Evolutionary conservation across 2,797 vertebrate genomes (phyloP).

Genomic region (Chaetophractus vellerosus): DNA sequence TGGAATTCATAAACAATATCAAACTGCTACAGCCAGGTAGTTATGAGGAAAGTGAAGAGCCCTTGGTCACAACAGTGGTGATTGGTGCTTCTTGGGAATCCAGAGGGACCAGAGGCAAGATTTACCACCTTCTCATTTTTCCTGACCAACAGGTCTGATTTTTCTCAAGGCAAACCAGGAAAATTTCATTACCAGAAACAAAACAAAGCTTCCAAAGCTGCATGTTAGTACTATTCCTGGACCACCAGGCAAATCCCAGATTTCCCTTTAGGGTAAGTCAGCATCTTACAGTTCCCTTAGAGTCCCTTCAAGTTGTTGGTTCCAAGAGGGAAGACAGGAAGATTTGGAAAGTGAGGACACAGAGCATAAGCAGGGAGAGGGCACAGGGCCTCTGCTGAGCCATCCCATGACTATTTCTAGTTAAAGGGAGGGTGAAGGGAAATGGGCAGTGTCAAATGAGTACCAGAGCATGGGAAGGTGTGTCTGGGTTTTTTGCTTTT

Average conservation of each 20-base stretch:
- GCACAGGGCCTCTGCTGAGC: accelerated
- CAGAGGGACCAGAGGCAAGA: not conserved
- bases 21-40: not conserved
- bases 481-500: not conserved
- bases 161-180: slow-evolving; percentile 35
- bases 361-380: not conserved
- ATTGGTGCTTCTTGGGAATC: not conserved
- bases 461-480: accelerated
- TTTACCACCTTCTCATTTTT: not conserved
- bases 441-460: accelerated
- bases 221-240: not conserved
- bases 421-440: not conserved
- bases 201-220: not conserved
- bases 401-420: not conserved
- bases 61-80: not conserved
- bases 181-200: not conserved
- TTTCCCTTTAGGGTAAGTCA: not conserved
- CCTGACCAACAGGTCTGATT: not conserved
- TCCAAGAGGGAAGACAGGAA: not conserved
- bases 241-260: not conserved
- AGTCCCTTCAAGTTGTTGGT: not conserved
- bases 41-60: not conserved
- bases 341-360: not conserved
- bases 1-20: too few relatives aligned
- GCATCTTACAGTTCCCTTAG: not conserved